A percentile compares a stretch with the other conserved stretches of the same genome.
These are phyloP conservation scores for Casuarius casuarius DNA, from an alignment of 2,113 vertebrate species.

Conservation along the genomic window DNA sequence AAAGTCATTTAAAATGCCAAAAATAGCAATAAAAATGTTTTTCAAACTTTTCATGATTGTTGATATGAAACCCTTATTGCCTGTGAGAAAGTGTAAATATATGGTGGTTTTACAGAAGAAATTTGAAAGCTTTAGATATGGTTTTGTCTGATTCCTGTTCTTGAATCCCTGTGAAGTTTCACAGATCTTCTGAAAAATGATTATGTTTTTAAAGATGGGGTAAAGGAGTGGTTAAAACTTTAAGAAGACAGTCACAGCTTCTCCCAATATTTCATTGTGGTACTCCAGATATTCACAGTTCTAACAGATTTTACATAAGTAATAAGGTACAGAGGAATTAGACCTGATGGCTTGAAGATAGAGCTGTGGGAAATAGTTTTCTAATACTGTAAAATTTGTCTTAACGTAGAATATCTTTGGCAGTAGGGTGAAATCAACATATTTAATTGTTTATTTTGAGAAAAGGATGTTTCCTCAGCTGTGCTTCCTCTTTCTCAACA, in stretches of 20 bases:
- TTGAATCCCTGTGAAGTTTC: background rate
- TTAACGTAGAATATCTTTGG: background rate
- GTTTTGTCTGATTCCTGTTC: background rate
- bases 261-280: background rate
- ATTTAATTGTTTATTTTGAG: background rate
- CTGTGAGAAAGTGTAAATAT: background rate
- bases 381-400: background rate
- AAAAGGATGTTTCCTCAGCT: background rate
- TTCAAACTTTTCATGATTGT: background rate
- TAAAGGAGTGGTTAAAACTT: background rate
- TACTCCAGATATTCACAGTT: background rate
- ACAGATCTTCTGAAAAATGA: background rate
- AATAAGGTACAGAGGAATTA: background rate
- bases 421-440: background rate
- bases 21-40: slow-evolving; percentile 1
- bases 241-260: background rate
- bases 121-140: background rate
- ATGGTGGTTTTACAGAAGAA: background rate
- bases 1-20: background rate
- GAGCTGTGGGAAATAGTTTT: background rate
- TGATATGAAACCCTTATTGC: background rate
- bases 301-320: background rate
- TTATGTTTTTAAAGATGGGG: background rate
- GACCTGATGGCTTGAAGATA: background rate
- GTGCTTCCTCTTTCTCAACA: background rate